Percentiles rank a stretch among this genome's conserved stretches.
These are phyloP conservation scores for Diabrotica undecimpunctata DNA, from an alignment of 1,140 invertebrate genomes.

Conservation along the genomic window DNA sequence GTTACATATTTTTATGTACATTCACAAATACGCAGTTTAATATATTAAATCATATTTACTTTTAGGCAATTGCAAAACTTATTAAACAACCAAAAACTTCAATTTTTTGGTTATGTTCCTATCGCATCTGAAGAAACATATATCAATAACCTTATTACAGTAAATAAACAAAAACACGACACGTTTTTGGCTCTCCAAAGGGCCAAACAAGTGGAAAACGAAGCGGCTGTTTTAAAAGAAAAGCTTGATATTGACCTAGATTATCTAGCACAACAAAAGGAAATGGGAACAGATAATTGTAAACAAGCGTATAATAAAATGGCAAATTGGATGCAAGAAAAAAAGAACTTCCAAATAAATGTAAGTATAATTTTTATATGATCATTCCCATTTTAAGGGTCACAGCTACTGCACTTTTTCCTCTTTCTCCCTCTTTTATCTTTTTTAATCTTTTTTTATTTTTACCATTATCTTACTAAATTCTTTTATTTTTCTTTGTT, in stretches of 20 bases:
- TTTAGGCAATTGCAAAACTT: conserved; percentile 42
- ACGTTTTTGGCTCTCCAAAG: conserved; percentile 34
- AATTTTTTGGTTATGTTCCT: conserved; percentile 45
- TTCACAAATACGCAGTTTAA: too few species aligned
- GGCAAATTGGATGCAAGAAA: conserved; percentile 32
- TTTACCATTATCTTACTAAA: too few species aligned
- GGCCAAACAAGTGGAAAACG: conserved; percentile 35
- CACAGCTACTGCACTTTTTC: too few species aligned
- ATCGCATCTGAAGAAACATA: conserved; percentile 38
- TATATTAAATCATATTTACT: too few species aligned
- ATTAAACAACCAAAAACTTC: conserved; percentile 39
- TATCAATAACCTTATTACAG: conserved; percentile 32
- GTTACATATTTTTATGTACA: neutral
- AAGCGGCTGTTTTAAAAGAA: conserved; percentile 42
- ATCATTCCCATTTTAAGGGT: too few species aligned
- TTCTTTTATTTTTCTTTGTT: too few species aligned
- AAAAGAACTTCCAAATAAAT: conserved; percentile 28
- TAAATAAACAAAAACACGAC: conserved; percentile 36
- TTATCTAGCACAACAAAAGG: conserved; percentile 14
- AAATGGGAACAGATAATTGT: conserved; percentile 4
- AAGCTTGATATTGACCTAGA: conserved; percentile 38
- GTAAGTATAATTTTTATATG: conserved; percentile 18
- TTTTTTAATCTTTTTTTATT: too few species aligned
- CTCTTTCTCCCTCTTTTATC: too few species aligned
- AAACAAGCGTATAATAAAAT: conserved; percentile 22